A percentile compares a stretch with the other conserved stretches of the same genome.
Evolutionary conservation across 2,797 vertebrate species (phyloP).

Genomic region (Sebastes diaconus): DNA sequence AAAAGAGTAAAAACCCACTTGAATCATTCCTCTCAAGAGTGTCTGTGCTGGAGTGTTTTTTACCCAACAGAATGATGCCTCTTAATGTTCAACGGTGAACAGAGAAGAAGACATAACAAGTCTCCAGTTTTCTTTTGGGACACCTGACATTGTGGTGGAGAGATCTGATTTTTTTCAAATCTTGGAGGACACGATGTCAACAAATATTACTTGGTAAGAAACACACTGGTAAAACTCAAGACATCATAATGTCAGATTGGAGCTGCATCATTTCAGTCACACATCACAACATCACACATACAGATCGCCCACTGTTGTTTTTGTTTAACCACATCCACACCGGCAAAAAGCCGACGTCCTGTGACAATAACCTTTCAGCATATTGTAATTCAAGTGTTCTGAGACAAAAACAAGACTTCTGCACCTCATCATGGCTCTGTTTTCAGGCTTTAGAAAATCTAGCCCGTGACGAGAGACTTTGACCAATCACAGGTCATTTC

Average conservation of each 20-base stretch:
- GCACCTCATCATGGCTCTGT: too few relatives aligned
- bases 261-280: slow-evolving; percentile 33
- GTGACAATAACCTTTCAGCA: too few relatives aligned
- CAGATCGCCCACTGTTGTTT: neutral
- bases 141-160: slow-evolving; percentile 14
- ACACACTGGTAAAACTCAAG: neutral
- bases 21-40: neutral
- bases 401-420: too few relatives aligned
- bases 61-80: neutral
- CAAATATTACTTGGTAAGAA: neutral
- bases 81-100: neutral
- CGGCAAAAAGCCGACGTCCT: neutral
- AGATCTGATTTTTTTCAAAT: neutral
- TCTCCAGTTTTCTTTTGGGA: neutral
- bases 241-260: neutral
- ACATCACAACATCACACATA: slow-evolving; percentile 10
- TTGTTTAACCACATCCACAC: slow-evolving; percentile 21
- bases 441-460: too few relatives aligned
- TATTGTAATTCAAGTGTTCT: too few relatives aligned
- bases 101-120: neutral
- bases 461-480: too few relatives aligned
- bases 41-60: neutral
- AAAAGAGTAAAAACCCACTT: neutral
- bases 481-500: too few relatives aligned
- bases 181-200: neutral